phyloP scores from a whole-genome alignment of 1,140 invertebrate species.

The Nasonia giraulti region DNA sequence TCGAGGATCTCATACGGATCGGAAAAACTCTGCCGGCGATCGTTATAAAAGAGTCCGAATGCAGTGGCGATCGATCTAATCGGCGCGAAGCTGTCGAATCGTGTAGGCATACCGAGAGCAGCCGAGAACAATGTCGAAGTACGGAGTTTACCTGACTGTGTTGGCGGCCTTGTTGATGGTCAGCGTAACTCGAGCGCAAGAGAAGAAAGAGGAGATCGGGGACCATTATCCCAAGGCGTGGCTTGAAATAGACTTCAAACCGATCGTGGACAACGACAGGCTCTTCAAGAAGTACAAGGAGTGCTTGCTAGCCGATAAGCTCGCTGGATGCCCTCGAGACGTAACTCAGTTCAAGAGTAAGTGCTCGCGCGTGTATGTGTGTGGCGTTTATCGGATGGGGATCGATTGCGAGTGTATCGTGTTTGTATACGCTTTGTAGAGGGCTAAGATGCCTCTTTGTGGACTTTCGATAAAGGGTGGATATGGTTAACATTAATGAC shows the following conservation, averaged over 20 bases:
- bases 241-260: conserved; percentile 55
- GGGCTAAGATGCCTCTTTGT: too few species aligned
- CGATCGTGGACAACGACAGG: conserved; percentile 58
- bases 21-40: not conserved
- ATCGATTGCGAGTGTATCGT: too few species aligned
- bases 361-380: conserved; percentile 18
- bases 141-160: not conserved
- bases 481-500: too few species aligned
- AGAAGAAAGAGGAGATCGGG: conserved; percentile 18
- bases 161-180: conserved; percentile 21
- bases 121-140: not conserved
- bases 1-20: not conserved
- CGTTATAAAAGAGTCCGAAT: conserved; percentile 22
- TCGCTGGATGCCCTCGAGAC: conserved; percentile 55
- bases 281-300: conserved; percentile 59
- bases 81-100: not conserved
- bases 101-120: not conserved
- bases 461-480: too few species aligned
- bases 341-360: conserved; percentile 58
- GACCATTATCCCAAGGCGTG: conserved; percentile 57
- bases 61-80: not conserved
- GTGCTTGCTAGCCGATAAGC: conserved; percentile 52
- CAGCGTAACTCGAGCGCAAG: not conserved
- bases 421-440: too few species aligned
- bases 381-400: too few species aligned